Percentiles rank a stretch among this genome's conserved stretches.
Evolutionary conservation across 1,140 invertebrate genomes (phyloP).

Genomic region (Rhyacophila brunnea): DNA sequence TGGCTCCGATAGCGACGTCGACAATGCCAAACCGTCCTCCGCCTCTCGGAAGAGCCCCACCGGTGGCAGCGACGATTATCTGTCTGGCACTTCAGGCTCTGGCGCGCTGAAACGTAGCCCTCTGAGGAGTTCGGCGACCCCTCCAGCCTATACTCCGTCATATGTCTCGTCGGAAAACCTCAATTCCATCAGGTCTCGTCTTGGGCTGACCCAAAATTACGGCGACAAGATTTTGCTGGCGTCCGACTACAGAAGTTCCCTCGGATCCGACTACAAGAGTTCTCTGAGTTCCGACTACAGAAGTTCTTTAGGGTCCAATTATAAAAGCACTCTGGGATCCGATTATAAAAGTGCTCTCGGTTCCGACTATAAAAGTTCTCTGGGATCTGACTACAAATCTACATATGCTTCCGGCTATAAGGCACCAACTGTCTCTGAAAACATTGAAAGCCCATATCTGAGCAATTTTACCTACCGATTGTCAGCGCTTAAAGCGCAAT

Average conservation of each 20-base stretch:
- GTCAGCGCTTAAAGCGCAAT: slow-evolving; percentile 54
- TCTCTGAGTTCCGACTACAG: not conserved
- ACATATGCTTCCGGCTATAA: slow-evolving; percentile 43
- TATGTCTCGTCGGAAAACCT: slow-evolving; percentile 51
- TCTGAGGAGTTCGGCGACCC: not conserved
- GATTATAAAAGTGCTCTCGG: slow-evolving; percentile 35
- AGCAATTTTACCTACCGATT: slow-evolving; percentile 65
- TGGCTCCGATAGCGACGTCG: slow-evolving; percentile 57
- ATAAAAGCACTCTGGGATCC: not conserved
- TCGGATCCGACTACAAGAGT: too few species aligned
- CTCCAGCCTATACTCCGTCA: slow-evolving; percentile 22
- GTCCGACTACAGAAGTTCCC: not conserved
- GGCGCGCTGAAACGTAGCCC: not conserved
- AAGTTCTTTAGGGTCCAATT: too few species aligned
- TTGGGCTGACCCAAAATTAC: slow-evolving; percentile 46
- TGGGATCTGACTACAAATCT: slow-evolving; percentile 12
- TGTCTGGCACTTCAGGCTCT: too few species aligned
- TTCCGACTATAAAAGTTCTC: slow-evolving; percentile 39
- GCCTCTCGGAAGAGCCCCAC: not conserved
- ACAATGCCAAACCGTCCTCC: slow-evolving; percentile 19
- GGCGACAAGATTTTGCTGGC: slow-evolving; percentile 1
- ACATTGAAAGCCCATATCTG: slow-evolving; percentile 63
- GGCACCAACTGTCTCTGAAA: slow-evolving; percentile 44
- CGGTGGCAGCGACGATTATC: slow-evolving; percentile 6
- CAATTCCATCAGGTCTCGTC: slow-evolving; percentile 54